Conservation (phyloP, 2,797 vertebrate species). For the Ctenopoma multispine region DNA sequence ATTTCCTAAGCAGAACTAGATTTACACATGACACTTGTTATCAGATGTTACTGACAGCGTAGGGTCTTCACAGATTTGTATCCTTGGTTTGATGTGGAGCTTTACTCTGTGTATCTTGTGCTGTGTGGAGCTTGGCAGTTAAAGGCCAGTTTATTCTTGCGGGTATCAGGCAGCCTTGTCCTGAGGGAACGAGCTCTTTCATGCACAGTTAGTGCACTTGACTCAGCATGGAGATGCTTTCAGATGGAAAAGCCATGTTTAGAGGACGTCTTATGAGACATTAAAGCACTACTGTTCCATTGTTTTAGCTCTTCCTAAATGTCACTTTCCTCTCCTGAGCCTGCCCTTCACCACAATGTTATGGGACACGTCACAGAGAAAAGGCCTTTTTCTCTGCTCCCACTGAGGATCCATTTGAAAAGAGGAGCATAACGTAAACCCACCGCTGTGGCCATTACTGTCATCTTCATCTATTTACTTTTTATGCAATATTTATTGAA, state of each 20-base stretch:
- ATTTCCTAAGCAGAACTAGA: neutral
- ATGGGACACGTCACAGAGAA: slow-evolving; percentile 70
- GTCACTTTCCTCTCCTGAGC: slow-evolving; percentile 84
- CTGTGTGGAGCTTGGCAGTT: slow-evolving; percentile 72
- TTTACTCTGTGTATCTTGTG: slow-evolving; percentile 63
- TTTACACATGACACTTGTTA: slow-evolving; percentile 7
- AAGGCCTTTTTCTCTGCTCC: slow-evolving; percentile 64
- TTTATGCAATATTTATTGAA: slow-evolving; percentile 67
- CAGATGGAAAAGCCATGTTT: slow-evolving; percentile 90
- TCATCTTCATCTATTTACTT: slow-evolving; percentile 62
- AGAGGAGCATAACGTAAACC: slow-evolving; percentile 35
- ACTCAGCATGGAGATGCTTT: slow-evolving; percentile 83
- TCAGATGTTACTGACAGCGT: slow-evolving; percentile 17
- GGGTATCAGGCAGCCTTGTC: slow-evolving; percentile 82
- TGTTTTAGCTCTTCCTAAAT: slow-evolving; percentile 86
- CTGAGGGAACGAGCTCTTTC: slow-evolving; percentile 83
- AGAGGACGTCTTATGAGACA: slow-evolving; percentile 83
- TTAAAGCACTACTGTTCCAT: slow-evolving; percentile 83
- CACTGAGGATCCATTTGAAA: slow-evolving; percentile 68
- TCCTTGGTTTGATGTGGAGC: slow-evolving; percentile 56
- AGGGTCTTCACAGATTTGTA: slow-evolving; percentile 47
- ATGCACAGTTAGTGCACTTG: slow-evolving; percentile 88
- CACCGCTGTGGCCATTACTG: slow-evolving; percentile 57
- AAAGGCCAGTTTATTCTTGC: slow-evolving; percentile 85
- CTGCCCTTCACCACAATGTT: slow-evolving; percentile 71